phyloP scores from a whole-genome alignment of 53 echinoderm and acorn worm species.

The Holothuria scabra region DNA sequence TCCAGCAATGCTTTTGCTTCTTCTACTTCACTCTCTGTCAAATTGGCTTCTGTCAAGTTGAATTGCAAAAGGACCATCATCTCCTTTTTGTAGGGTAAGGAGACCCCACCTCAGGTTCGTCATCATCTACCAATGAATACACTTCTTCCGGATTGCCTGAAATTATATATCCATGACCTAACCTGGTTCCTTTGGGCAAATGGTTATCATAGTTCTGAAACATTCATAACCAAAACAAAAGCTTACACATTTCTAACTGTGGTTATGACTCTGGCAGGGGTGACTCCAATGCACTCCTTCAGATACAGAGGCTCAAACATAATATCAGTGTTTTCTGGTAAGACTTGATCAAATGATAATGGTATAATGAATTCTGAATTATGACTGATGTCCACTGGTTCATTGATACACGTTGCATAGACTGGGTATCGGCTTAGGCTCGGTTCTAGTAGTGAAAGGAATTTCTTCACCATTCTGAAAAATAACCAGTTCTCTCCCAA shows the following conservation, averaged over 20 bases:
- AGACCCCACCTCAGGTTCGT: neutral
- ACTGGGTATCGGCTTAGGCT: no score
- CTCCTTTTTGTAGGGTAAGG: neutral
- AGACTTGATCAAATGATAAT: neutral
- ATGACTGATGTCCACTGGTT: neutral
- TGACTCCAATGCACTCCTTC: neutral
- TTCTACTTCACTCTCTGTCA: constrained; percentile 12
- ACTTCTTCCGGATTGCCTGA: constrained; percentile 19
- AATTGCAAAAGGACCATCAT: constrained; percentile 36
- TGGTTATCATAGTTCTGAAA: neutral
- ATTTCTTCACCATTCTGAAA: neutral
- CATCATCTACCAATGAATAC: neutral
- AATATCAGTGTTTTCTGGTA: neutral
- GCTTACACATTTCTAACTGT: constrained; percentile 11
- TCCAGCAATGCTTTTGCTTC: constrained; percentile 33
- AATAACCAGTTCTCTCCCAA: neutral
- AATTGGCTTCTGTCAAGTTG: constrained; percentile 38
- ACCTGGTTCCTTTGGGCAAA: neutral
- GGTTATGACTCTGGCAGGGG: neutral
- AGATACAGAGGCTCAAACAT: neutral
- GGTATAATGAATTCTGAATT: neutral
- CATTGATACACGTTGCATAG: neutral
- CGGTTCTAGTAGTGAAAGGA: no score
- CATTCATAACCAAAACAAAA: neutral
- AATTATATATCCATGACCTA: constrained; percentile 55